These are phyloP conservation scores for Crotalus helleri DNA, from an alignment of 2,113 vertebrate genomes.

Conservation along the genomic window DNA sequence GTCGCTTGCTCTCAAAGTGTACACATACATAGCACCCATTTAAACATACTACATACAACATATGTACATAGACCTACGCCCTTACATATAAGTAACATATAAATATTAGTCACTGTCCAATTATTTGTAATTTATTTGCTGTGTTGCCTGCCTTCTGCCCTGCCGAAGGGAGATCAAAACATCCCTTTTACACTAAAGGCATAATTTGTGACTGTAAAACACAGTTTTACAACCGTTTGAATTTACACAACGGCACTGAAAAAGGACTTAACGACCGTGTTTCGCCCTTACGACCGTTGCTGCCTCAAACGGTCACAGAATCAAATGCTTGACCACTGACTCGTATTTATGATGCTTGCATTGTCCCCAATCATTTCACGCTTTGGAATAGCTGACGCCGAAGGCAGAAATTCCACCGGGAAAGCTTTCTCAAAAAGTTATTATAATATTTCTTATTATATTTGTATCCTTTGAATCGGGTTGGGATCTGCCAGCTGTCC, in stretches of 20 bases:
- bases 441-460: not conserved
- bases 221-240: not conserved
- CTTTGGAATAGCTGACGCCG: not conserved
- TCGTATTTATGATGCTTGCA: not conserved
- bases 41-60: too few species aligned
- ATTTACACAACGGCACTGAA: not conserved
- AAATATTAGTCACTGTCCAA: too few species aligned
- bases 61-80: too few species aligned
- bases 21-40: too few species aligned
- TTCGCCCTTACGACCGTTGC: not conserved
- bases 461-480: too few species aligned
- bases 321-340: not conserved
- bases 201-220: not conserved
- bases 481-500: not conserved
- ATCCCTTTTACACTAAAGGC: not conserved
- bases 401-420: not conserved
- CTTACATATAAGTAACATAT: too few species aligned
- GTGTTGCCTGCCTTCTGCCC: not conserved
- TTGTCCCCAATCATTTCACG: not conserved
- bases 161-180: not conserved
- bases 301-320: not conserved
- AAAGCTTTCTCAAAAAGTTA: not conserved
- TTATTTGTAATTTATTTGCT: too few species aligned
- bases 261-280: fast-evolving
- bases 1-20: too few species aligned